A percentile compares a stretch with the other conserved stretches of the same genome.
phyloP scores from a whole-genome alignment of 2,888 invertebrate genomes.

The Camptogramma bilineatum region DNA sequence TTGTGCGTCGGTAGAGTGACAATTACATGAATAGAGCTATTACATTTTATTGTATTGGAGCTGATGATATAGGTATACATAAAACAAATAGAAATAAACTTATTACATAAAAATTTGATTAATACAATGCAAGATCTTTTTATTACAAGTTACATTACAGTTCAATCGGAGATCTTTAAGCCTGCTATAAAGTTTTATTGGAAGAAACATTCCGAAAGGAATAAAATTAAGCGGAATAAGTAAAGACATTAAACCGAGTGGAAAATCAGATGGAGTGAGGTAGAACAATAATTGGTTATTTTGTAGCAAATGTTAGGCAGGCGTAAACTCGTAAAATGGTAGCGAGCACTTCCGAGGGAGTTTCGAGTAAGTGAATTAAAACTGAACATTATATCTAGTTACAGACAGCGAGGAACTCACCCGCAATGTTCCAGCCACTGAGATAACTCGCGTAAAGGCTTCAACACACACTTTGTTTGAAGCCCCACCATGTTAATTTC shows the following conservation, averaged over 20 bases:
- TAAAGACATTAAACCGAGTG: constrained; percentile 52
- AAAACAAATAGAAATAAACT: neutral
- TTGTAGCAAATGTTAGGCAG: constrained; percentile 52
- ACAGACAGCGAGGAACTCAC: constrained; percentile 20
- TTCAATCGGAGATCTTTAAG: constrained; percentile 20
- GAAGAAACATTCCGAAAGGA: constrained; percentile 41
- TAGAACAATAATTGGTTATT: constrained; percentile 53
- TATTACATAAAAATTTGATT: neutral
- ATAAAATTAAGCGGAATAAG: constrained; percentile 53
- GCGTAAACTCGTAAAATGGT: constrained; percentile 56
- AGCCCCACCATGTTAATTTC: neutral
- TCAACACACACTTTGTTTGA: constrained; percentile 1
- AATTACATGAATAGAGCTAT: neutral
- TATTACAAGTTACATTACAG: neutral
- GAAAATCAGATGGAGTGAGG: constrained; percentile 45
- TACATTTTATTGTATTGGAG: neutral
- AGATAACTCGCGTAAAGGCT: constrained; percentile 5
- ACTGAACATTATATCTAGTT: constrained; percentile 37
- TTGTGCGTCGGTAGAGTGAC: neutral
- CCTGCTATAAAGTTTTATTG: constrained; percentile 46
- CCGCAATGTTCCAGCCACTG: constrained; percentile 18
- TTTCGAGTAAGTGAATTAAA: constrained; percentile 61
- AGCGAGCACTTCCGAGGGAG: constrained; percentile 42
- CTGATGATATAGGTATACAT: neutral
- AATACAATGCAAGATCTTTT: neutral